Percentiles rank a stretch among this genome's conserved stretches.
phyloP scores from a whole-genome alignment of 2,113 vertebrate genomes.

The Oryzias celebensis region DNA sequence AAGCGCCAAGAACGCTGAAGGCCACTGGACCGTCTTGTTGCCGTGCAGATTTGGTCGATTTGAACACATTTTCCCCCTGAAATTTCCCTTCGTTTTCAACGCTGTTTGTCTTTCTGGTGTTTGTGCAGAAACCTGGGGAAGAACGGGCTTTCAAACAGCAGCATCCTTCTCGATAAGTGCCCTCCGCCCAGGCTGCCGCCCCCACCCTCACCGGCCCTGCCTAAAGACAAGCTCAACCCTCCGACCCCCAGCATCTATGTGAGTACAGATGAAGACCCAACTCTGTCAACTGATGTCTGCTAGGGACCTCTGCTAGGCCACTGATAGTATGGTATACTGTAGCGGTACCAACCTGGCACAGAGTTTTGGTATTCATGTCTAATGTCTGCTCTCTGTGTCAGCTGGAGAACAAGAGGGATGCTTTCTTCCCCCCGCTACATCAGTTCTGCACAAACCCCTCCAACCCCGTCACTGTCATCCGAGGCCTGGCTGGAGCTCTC shows the following conservation, averaged over 20 bases:
- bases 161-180: constrained; percentile 97
- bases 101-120: background rate
- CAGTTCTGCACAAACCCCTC: constrained; percentile 99
- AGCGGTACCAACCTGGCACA: too few relatives aligned
- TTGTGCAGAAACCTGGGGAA: constrained; percentile 90
- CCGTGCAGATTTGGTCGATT: constrained; percentile 48
- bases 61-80: background rate
- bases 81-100: background rate
- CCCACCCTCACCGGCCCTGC: constrained; percentile 91
- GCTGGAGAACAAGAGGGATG: constrained; percentile 99
- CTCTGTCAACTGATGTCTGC: too few relatives aligned
- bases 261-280: constrained; percentile 68
- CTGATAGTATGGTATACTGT: too few relatives aligned
- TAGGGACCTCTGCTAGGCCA: too few relatives aligned
- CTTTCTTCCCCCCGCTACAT: constrained; percentile 98
- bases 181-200: constrained; percentile 94
- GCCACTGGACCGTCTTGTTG: constrained; percentile 57
- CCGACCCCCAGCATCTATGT: constrained; percentile 99
- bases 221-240: constrained; percentile 99
- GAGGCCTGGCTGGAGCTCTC: constrained; percentile 98
- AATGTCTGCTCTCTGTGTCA: constrained; percentile 40
- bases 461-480: constrained; percentile 98
- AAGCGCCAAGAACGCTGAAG: constrained; percentile 49
- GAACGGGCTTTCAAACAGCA: constrained; percentile 96
- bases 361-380: too few relatives aligned